Evolutionary conservation across 2,797 vertebrate species (phyloP).

Genomic region (Aeoliscus strigatus): DNA sequence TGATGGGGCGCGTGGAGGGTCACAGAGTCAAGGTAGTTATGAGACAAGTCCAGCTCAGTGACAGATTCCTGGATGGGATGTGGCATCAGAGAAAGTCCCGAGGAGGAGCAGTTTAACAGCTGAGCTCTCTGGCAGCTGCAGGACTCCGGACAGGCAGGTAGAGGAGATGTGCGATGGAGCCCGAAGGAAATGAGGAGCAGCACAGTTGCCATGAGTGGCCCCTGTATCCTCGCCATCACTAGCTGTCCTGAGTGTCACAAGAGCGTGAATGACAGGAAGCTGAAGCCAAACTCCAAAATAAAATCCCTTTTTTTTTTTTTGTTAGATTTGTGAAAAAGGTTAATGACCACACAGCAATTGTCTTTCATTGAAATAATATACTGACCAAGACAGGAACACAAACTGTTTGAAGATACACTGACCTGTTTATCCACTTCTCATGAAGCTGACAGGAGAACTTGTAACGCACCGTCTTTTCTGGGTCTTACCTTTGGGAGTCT

Average conservation of each 20-base stretch:
- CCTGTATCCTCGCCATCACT: slow-evolving; percentile 52
- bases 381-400: background rate
- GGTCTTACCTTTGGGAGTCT: slow-evolving; percentile 20
- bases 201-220: slow-evolving; percentile 31
- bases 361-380: background rate
- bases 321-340: background rate
- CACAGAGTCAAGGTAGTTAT: slow-evolving; percentile 62
- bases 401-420: slow-evolving; percentile 17
- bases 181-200: slow-evolving; percentile 51
- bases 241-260: slow-evolving; percentile 25
- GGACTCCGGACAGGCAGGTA: slow-evolving; percentile 49
- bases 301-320: background rate
- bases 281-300: slow-evolving; percentile 1
- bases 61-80: slow-evolving; percentile 36
- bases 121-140: slow-evolving; percentile 61
- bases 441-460: slow-evolving; percentile 18
- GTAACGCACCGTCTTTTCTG: slow-evolving; percentile 3
- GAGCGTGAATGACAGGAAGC: background rate
- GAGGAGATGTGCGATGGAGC: slow-evolving; percentile 28
- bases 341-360: background rate
- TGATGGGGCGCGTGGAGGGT: slow-evolving; percentile 26
- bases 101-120: slow-evolving; percentile 76
- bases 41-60: slow-evolving; percentile 68
- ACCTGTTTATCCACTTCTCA: slow-evolving; percentile 31
- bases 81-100: slow-evolving; percentile 56